Evolutionary conservation across 2,113 vertebrate species (phyloP), one percentile per base, ranked within the genome.

Genomic region (Cyanistes caeruleus): DNA sequence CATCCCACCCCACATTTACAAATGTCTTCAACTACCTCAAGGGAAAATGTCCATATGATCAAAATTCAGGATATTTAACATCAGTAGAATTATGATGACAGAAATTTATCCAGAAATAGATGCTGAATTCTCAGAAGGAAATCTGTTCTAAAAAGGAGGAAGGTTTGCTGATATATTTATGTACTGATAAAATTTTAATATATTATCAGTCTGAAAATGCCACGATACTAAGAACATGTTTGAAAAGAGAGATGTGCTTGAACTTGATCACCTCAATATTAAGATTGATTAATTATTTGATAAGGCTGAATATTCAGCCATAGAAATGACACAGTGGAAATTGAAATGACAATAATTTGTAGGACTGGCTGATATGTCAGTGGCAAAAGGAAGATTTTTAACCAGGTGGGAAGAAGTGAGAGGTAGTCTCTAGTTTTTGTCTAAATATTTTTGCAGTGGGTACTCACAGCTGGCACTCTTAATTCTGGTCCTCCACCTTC

Each of bases 1-100:
- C 51, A 70, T 93, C 90, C 51, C 27, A 84, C 35, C n/a, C 64
- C 48, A 74, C 48, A 72, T 64, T 77, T 94, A 83, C 43, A 95
- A 83, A 86, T 88, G 7, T 83, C 78, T 84, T 82, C 49, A 82
- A 76, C 56, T 21, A 22, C 51, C 62, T 84, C 62, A 58, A 84
- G 62, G 69, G 24, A 55, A 84, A 78, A 78, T 35, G 25, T 79
- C 77, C 44, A 53, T 91, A 68, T 56, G 85, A 87, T 79, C 48
- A 79, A 81, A 96, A 79, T 82, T 87, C 49, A 79, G 43, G 35
- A 64, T 93, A 39, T 89, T 91, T 92, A 91, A 79, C 89, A 72
- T 53, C 65, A 92, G 44, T 44, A 87, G 14, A 28, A 68, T 51
- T 82, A 18, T 25, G 56, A n/a, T 93, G 73, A 84, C 60, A 68